Evolutionary conservation across 2,113 vertebrate genomes (phyloP), one percentile per base, ranked within the genome.

Genomic region (Eidolon helvum): DNA sequence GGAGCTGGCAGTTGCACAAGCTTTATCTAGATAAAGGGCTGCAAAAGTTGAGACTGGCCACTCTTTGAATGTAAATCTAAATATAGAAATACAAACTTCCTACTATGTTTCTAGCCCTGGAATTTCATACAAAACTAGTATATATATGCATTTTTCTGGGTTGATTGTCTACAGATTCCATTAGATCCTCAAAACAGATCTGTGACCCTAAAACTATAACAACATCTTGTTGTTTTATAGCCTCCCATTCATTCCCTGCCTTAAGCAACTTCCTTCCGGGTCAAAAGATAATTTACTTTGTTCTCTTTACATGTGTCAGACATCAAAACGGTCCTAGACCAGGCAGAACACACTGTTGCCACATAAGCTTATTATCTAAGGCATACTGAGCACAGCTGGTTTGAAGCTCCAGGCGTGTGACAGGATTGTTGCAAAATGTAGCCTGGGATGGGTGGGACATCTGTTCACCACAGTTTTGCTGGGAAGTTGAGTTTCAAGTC

Each of bases 221-320:
- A 90, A 79, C 10, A 16, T 33, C 4, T 83, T 83, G 21, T 84
- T 69, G n/a, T 68, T 91, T 96, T 86, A 48, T 30, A 72, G 40
- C 1, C 43, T 96, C n/a, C 35, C 50, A 40, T 40, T 69, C 50
- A 75, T 55, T 90, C 15, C 33, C 21, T 69, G 63, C 53, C 74
- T 38, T 40, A 89, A 93, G 43, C 66, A 87, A 57, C 30, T 14
- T 84, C 28, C 33, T 61, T 91, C 48, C 1, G 5, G 35, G 22
- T 88, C 74, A 92, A 87, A 82, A 93, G 40, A 92, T 82, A 87
- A 90, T 74, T 89, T 85, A 65, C 40, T 74, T 86, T 78, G 26
- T 87, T 91, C 22, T 92, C 83, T 65, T 97, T 66, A 80, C 30
- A n/a, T 53, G 26, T 69, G 65, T 80, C 38, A 92, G 19, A 82